Conservation (phyloP, 1,140 invertebrate species). For the Drosophila miranda region DNA sequence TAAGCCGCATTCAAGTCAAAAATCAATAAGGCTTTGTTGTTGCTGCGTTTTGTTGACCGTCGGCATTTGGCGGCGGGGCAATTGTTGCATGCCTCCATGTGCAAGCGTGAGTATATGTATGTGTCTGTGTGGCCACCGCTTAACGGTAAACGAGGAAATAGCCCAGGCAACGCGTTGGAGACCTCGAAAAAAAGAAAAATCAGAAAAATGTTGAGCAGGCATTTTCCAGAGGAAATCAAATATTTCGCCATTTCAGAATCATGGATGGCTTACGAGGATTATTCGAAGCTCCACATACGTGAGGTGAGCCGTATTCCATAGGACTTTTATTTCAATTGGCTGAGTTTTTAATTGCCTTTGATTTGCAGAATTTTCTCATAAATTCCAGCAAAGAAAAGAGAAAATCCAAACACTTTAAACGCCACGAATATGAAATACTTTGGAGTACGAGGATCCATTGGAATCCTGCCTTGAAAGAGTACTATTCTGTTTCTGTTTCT, state of each 20-base stretch:
- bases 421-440: too few species aligned
- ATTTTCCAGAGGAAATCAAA: slow-evolving; percentile 43
- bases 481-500: too few species aligned
- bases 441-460: too few species aligned
- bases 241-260: slow-evolving; percentile 12
- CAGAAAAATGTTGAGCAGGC: background rate
- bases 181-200: slow-evolving; percentile 9
- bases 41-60: slow-evolving; percentile 41
- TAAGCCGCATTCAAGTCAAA: slow-evolving; percentile 48
- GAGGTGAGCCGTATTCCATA: too few species aligned
- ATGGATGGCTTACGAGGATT: too few species aligned
- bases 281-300: too few species aligned
- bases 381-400: too few species aligned
- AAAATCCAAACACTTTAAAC: too few species aligned
- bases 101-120: background rate
- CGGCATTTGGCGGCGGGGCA: slow-evolving; percentile 34
- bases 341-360: too few species aligned
- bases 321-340: too few species aligned
- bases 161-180: slow-evolving; percentile 24
- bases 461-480: too few species aligned
- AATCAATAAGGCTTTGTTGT: slow-evolving; percentile 57
- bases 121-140: slow-evolving; percentile 16
- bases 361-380: too few species aligned
- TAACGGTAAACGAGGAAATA: slow-evolving; percentile 51
- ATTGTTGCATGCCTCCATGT: slow-evolving; percentile 46